Evolutionary conservation across 1,140 invertebrate species (phyloP), one percentile per base, ranked within the genome.

Genomic region (Apis dorsata): DNA sequence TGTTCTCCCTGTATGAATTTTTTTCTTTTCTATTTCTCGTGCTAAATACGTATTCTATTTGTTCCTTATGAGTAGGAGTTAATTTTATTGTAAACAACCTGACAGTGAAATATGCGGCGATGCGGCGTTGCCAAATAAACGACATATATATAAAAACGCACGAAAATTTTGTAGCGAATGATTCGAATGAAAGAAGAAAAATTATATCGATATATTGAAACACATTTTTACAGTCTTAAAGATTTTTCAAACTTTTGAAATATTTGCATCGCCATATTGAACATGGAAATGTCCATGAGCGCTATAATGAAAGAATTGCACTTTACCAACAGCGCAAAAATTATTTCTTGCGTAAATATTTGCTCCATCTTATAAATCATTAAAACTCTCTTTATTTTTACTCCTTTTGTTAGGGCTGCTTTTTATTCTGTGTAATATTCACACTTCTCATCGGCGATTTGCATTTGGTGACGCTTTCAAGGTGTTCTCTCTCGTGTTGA

Each of bases 21-120:
- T 66, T 84, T 81, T 15, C 63, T 70, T 60, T 86, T 85, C 84
- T 87, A 82, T 34, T 21, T 34, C 65, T 83, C 79, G 78, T 79
- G 86, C 73, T 84, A 86, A 87, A 87, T 77, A 70, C 81, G 76
- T 87, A 88, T 85, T 84, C 84, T 85, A 81, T 89, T 89, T 86
- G 85, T 85, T 88, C 82, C 81, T 86, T 82, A 63, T 74, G 84
- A 86, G 88, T 84, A 86, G 85, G 85, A 89, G 88, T 89, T 89
- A 89, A 88, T 89, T 88, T 89, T 86, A 89, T 88, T 89, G 88
- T 86, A 89, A 89, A 90, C 85, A 85, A 79, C 70, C 84, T 72
- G 85, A 78, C 84, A 75, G 83, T 80, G 83, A 89, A 80, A 84
- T 82, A 89, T 79, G 84, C 65, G 66, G 66, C 51, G 13, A 17